These are phyloP conservation scores for Parnassius glacialis DNA, from an alignment of 2,888 invertebrate genomes.

Conservation along the genomic window DNA sequence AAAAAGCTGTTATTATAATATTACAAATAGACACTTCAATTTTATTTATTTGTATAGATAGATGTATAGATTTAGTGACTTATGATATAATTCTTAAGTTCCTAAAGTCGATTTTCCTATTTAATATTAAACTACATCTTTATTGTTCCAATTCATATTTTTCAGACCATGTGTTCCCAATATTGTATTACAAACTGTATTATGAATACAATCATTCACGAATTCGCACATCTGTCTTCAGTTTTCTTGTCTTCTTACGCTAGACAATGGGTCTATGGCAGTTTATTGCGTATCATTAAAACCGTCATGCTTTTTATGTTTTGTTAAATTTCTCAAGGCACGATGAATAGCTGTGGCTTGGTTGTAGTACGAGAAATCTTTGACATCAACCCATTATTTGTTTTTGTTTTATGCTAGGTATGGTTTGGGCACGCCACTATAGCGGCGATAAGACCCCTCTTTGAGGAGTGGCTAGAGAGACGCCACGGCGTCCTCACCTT, in stretches of 20 bases:
- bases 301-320: conserved; percentile 21
- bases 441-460: no score
- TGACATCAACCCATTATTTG: background rate
- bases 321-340: conserved; percentile 17
- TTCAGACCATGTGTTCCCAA: conserved; percentile 15
- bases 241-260: conserved; percentile 18
- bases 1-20: no score
- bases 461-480: no score
- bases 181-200: conserved; percentile 19
- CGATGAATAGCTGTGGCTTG: conserved; percentile 11
- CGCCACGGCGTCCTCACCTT: no score
- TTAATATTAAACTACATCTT: no score
- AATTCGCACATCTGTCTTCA: conserved; percentile 25
- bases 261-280: conserved; percentile 23
- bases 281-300: conserved; percentile 21
- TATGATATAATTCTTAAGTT: no score
- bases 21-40: no score
- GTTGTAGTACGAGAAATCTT: conserved; percentile 3
- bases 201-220: conserved; percentile 17
- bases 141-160: no score
- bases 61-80: no score
- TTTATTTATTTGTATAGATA: no score
- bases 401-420: background rate
- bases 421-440: no score
- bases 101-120: no score